Conservation (phyloP, 2,888 invertebrate genomes). For the Dryadula phaetusa region DNA sequence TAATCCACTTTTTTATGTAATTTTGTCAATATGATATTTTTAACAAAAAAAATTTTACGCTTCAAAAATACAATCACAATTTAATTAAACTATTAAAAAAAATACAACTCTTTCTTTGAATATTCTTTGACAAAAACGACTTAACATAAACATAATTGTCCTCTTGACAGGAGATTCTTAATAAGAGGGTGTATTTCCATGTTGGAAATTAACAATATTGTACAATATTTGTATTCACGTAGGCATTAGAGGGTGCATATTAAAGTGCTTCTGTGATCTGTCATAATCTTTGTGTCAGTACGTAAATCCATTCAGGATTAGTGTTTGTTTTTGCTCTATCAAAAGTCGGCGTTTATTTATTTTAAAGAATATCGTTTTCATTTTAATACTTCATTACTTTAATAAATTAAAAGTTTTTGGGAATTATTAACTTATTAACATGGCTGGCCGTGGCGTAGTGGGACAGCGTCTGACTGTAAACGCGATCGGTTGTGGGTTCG, state of each 20-base stretch:
- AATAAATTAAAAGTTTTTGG: too few relatives aligned
- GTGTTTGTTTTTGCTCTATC: constrained; percentile 31
- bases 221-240: constrained; percentile 47
- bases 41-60: too few relatives aligned
- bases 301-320: constrained; percentile 36
- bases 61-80: background rate
- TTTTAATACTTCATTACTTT: too few relatives aligned
- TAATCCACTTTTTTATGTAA: too few relatives aligned
- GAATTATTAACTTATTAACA: too few relatives aligned
- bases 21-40: too few relatives aligned
- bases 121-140: constrained; percentile 40
- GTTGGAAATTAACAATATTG: constrained; percentile 47
- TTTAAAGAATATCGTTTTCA: background rate
- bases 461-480: too few relatives aligned
- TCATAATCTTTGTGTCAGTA: constrained; percentile 43
- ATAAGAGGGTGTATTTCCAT: constrained; percentile 46
- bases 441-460: too few relatives aligned
- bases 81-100: background rate
- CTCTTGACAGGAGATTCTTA: constrained; percentile 46
- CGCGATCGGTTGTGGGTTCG: too few relatives aligned
- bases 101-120: background rate
- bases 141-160: constrained; percentile 46
- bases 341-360: constrained; percentile 26
- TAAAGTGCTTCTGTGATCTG: constrained; percentile 37
- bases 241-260: constrained; percentile 49